A percentile compares a stretch with the other conserved stretches of the same genome.
phyloP scores from a whole-genome alignment of 2,113 vertebrate genomes.

The Perca fluviatilis region DNA sequence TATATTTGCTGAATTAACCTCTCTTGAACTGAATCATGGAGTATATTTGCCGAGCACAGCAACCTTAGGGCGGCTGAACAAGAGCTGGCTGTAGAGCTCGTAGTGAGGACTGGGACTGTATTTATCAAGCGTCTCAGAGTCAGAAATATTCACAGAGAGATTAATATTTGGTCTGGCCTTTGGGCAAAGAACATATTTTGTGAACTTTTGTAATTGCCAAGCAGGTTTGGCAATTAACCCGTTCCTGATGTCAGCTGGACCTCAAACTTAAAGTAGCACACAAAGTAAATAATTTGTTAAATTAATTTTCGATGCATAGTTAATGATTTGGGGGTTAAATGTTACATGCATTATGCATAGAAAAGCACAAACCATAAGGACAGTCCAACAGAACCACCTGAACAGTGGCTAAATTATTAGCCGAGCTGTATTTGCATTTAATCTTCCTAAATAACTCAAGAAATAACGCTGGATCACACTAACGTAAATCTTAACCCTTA shows the following conservation, averaged over 20 bases:
- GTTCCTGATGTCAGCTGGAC: neutral
- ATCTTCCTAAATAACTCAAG: neutral
- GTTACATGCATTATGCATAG: neutral
- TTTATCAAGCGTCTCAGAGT: neutral
- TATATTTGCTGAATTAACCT: constrained; percentile 45
- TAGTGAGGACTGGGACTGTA: neutral
- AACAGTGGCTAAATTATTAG: neutral
- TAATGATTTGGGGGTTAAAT: neutral
- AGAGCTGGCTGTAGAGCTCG: neutral
- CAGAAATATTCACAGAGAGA: neutral
- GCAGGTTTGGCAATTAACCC: neutral
- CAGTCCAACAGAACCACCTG: neutral
- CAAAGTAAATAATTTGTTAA: neutral
- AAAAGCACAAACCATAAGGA: neutral
- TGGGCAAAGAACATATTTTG: neutral
- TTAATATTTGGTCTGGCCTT: neutral
- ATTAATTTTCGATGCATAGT: neutral
- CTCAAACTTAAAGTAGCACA: neutral
- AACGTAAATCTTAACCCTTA: neutral
- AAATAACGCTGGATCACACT: too few species aligned
- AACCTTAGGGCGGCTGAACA: neutral
- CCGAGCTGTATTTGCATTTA: neutral
- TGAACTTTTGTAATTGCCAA: neutral
- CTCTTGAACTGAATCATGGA: constrained; percentile 38
- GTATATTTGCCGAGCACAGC: constrained; percentile 11